Base-by-base conservation (phyloP, 2,113 vertebrate genomes). In the Pyrgilauda ruficollis region DNA sequence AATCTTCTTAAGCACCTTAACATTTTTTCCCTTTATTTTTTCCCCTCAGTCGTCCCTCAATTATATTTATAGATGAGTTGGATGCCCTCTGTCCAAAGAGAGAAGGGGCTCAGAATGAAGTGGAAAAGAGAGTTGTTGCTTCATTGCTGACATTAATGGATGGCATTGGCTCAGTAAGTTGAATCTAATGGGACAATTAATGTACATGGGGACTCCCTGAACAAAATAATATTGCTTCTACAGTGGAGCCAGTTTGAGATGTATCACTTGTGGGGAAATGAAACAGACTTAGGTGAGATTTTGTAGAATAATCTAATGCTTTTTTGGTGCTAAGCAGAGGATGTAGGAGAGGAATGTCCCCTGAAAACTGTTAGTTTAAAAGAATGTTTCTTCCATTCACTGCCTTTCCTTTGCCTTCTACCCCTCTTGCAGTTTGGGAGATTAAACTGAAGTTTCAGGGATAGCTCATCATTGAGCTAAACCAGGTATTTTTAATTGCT, bases 31-130 rank as follows among this genome's bases (percentile, higher is more conserved):
- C 1, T 10, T 10, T 23, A 6, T 30, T 58, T 49, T 47, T 52
- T 28, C 43, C 63, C 44, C 80, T 41, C 94, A 99, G 99, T 77
- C 89, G 88, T 7, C 99, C 99, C 9, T 98, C 99, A 8, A 98
- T 99, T 88, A 99, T 99, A 98, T 99, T 99, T 91, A 99, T 99
- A 43, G 99, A 99, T 76, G 99, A 99, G 91, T 95, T 99, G 87
- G 99, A 99, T 66, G 99, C 99, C 4, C 97, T 99, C 88, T 99
- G 99, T 82, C 99, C 99, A 3, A 99, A 98, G 97, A 97, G 99
- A 97, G 99, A 99, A 87, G 98, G 98, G 6, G 97, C 99, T 31
- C 99, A 99, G 96, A 99, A 99, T n/a, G 99, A 99, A 97, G 98
- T 99, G 94, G 99, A 99, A 94, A 99, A 99, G 92, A 98, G 99